Conservation (phyloP, 2,113 vertebrate genomes). For the Thunnus maccoyii region DNA sequence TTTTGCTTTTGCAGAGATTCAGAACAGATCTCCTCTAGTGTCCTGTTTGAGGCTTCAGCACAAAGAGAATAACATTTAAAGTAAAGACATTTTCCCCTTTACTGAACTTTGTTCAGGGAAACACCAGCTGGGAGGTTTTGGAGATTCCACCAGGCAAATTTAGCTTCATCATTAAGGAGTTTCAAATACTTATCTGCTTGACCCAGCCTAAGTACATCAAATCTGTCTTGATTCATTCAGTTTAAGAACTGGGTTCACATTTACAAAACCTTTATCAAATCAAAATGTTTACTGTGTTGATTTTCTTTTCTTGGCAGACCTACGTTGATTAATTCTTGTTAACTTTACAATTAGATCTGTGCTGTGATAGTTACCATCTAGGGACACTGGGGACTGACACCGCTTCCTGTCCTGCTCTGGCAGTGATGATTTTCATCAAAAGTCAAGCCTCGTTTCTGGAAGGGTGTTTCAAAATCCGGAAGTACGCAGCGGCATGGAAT, state of each 20-base stretch:
- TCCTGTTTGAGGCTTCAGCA: not conserved
- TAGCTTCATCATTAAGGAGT: not conserved
- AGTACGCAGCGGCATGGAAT: slow-evolving; percentile 47
- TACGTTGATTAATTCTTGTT: not conserved
- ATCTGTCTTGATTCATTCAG: not conserved
- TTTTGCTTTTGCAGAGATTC: not conserved
- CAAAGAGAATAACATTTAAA: not conserved
- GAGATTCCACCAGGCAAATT: not conserved
- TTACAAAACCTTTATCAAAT: not conserved
- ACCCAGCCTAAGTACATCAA: not conserved
- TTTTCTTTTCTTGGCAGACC: not conserved
- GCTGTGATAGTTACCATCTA: not conserved
- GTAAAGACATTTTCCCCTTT: too few species aligned
- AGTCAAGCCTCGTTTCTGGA: slow-evolving; percentile 49
- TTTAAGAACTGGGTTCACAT: not conserved
- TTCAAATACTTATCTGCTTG: not conserved
- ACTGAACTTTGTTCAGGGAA: slow-evolving; percentile 9
- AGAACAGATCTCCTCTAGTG: too few species aligned
- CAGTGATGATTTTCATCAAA: not conserved
- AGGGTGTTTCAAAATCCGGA: slow-evolving; percentile 44
- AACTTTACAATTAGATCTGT: not conserved
- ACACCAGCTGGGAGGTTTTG: slow-evolving; percentile 4
- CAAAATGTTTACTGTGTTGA: not conserved
- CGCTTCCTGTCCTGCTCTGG: slow-evolving; percentile 37
- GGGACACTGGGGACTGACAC: not conserved